Percentiles rank a stretch among this genome's conserved stretches.
phyloP scores from a whole-genome alignment of 1,140 invertebrate genomes.

The Leptinotarsa texana region DNA sequence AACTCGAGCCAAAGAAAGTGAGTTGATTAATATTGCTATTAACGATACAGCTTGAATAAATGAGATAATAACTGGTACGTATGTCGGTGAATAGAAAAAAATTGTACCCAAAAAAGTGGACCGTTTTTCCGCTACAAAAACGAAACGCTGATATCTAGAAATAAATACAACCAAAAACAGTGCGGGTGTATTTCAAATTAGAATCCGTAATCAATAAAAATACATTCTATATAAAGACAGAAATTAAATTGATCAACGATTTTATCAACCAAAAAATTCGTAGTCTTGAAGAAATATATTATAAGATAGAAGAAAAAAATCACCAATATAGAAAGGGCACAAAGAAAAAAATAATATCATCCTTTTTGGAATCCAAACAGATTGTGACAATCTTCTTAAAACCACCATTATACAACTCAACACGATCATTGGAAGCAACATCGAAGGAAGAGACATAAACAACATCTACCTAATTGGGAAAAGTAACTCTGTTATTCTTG shows the following conservation, averaged over 20 bases:
- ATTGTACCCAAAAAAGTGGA: no score
- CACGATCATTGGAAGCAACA: background rate
- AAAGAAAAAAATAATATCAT: slow-evolving; percentile 4
- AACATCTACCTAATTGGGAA: background rate
- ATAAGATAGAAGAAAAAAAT: background rate
- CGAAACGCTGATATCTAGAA: no score
- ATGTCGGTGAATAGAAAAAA: no score
- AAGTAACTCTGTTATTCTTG: background rate
- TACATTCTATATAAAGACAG: background rate
- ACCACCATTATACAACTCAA: background rate
- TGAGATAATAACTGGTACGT: no score
- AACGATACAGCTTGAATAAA: no score
- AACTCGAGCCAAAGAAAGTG: no score
- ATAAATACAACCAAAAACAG: no score
- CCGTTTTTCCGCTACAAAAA: no score
- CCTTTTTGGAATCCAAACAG: background rate
- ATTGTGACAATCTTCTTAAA: background rate
- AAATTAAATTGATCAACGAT: background rate
- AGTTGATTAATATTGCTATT: no score
- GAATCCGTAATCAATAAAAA: background rate
- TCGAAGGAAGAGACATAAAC: background rate
- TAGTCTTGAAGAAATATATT: background rate
- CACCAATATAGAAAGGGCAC: background rate
- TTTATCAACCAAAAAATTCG: background rate
- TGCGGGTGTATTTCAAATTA: background rate